Evolutionary conservation across 2,113 vertebrate genomes (phyloP).

Genomic region (Hiodon alosoides): DNA sequence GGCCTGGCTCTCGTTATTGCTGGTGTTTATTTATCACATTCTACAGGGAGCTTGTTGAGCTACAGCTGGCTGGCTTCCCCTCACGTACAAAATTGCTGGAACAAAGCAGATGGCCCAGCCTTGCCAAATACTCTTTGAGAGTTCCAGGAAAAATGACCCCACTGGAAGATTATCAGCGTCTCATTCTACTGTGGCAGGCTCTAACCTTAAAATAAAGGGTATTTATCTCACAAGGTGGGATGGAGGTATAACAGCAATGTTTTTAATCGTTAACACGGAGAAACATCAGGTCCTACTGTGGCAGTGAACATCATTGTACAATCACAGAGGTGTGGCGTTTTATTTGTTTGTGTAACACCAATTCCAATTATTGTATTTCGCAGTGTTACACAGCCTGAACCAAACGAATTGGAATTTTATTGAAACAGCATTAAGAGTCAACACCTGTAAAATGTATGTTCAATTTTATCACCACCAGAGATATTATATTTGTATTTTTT

Average conservation of each 20-base stretch:
- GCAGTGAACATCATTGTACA: no score
- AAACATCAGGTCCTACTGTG: background rate
- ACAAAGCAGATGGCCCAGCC: constrained; percentile 4
- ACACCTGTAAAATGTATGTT: no score
- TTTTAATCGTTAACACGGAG: background rate
- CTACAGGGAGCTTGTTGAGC: background rate
- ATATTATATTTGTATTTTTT: no score
- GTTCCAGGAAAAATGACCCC: background rate
- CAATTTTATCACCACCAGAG: no score
- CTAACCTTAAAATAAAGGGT: background rate
- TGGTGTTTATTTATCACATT: background rate
- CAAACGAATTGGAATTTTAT: background rate
- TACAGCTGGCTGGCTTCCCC: constrained; percentile 6
- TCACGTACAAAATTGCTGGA: constrained; percentile 9
- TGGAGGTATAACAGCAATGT: background rate
- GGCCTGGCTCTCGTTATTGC: background rate
- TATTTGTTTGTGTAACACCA: background rate
- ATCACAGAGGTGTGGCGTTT: background rate
- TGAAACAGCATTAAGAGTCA: background rate
- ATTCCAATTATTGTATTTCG: background rate
- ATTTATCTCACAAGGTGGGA: background rate
- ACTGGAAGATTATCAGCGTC: background rate
- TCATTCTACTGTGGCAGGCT: background rate
- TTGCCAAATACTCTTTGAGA: background rate
- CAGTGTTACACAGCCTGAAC: background rate